Base-by-base conservation (phyloP, 2,797 vertebrate species). In the Rachycentron canadum region DNA sequence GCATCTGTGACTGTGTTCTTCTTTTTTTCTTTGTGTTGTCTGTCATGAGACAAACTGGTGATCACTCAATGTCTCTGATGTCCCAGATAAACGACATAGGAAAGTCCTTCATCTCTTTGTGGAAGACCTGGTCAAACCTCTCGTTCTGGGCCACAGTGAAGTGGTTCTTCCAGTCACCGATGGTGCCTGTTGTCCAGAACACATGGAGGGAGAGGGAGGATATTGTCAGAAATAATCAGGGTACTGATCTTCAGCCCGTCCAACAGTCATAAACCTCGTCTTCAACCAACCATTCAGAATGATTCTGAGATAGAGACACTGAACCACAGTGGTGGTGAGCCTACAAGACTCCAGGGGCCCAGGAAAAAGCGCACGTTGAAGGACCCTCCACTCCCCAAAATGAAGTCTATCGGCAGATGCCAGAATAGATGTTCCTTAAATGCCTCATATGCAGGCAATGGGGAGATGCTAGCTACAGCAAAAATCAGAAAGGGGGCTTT, bases 161-260 rank as follows among this genome's bases (percentile, higher is more conserved):
- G 71, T 92, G 70, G 43, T 86, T 87, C 84, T 94, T 95, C 93
- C 93, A 95, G 84, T 95, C 94, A 19, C 94, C 94, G 40, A 89
- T 43, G 19, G 76, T 92, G 45, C 93, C 89, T 93, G 67, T n/a
- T 9, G 40, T 25, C 38, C 34, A 55, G 14, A 16, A 6, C 1
- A 50, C 59, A 73, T 30, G 41, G 45, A 16, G 61, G 3, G 5
- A 64, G 40, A 55, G 50, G 28, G 1, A 23, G 19, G 30, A 64
- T 53, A 14, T 4, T 25, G 30, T 53, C n/a, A 56, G 25, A 2
- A 19, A 45, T 5, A 45, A 52, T 13, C 43, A 26, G 25, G 47
- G 23, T 49, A 10, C 10, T 11, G 21, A 11, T 23, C 21, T 12
- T 23, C 21, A 23, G 3, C 47, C 3, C 3, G 16, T 43, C 2